A percentile compares a stretch with the other conserved stretches of the same genome.
Evolutionary conservation across 37 sponge, comb jelly and placozoan species (phyloP).

Genomic region (Geodia barretti): DNA sequence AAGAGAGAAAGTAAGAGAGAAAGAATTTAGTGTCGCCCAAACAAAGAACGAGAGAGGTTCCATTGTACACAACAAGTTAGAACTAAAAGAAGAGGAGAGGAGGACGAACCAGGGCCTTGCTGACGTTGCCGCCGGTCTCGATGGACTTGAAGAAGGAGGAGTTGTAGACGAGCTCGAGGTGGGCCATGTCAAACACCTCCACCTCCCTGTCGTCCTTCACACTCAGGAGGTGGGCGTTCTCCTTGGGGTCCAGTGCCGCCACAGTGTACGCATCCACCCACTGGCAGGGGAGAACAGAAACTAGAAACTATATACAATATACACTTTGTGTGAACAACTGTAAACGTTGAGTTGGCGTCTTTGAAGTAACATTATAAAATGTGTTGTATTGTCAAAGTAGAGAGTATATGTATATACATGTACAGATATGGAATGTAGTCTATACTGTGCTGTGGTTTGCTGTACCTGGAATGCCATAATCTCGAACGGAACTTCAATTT

Average conservation of each 20-base stretch:
- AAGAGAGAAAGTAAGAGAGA: too few relatives aligned
- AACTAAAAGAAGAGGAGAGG: too few relatives aligned
- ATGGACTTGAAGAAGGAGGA: conserved; percentile 84
- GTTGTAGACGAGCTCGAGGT: conserved; percentile 73
- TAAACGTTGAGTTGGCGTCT: too few relatives aligned
- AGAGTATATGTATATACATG: not conserved
- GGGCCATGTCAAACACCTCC: conserved; percentile 69
- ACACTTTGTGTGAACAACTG: too few relatives aligned
- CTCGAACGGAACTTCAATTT: conserved; percentile 47
- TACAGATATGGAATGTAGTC: not conserved
- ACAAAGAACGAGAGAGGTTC: too few relatives aligned
- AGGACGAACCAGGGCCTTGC: conserved; percentile 67
- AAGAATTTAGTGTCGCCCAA: too few relatives aligned
- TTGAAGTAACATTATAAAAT: not conserved
- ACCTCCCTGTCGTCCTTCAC: conserved; percentile 52
- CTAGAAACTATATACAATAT: too few relatives aligned
- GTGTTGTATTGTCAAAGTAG: not conserved
- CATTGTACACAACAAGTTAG: too few relatives aligned
- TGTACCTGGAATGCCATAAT: conserved; percentile 63
- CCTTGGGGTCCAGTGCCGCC: conserved; percentile 75
- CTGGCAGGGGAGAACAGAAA: too few relatives aligned
- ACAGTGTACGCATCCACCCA: conserved; percentile 78
- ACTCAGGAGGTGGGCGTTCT: conserved; percentile 72
- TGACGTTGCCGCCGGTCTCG: conserved; percentile 81
- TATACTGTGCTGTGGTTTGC: too few relatives aligned